These are phyloP conservation scores for Riparia riparia DNA, from an alignment of 2,113 vertebrate species.

Conservation along the genomic window DNA sequence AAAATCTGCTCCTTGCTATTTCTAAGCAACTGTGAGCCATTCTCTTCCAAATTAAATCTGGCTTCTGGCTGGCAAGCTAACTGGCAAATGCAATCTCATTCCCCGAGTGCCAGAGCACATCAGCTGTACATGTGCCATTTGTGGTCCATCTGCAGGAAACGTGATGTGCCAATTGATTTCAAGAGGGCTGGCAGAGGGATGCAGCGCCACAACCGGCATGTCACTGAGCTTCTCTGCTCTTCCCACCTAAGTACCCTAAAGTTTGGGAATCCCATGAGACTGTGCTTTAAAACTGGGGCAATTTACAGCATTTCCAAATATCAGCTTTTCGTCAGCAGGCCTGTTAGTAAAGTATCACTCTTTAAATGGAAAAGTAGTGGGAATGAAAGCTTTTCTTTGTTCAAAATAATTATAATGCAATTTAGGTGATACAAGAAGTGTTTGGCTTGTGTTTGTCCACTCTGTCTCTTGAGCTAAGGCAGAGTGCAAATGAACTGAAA, in stretches of 20 bases:
- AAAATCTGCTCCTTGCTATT: slow-evolving; percentile 61
- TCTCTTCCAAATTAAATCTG: slow-evolving; percentile 62
- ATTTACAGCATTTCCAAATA: not conserved
- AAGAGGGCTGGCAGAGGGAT: not conserved
- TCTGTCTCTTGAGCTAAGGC: not conserved
- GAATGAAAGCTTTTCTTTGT: not conserved
- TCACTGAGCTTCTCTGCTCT: not conserved
- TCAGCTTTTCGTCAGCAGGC: not conserved
- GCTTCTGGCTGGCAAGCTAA: slow-evolving; percentile 32
- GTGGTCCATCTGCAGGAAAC: slow-evolving; percentile 51
- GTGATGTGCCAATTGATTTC: not conserved
- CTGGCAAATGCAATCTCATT: slow-evolving; percentile 28
- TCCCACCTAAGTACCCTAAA: not conserved
- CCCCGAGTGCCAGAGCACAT: not conserved
- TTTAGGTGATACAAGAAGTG: not conserved
- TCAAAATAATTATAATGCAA: not conserved
- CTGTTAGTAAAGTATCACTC: not conserved
- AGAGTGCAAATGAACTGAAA: not conserved
- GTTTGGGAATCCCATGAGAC: not conserved
- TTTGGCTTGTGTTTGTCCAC: not conserved
- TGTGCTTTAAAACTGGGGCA: not conserved
- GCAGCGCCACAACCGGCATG: not conserved
- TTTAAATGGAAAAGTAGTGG: not conserved
- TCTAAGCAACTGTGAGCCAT: slow-evolving; percentile 36
- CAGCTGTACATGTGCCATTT: slow-evolving; percentile 13